phyloP scores from a whole-genome alignment of 2,797 vertebrate species.

The Rhabdomys pumilio region DNA sequence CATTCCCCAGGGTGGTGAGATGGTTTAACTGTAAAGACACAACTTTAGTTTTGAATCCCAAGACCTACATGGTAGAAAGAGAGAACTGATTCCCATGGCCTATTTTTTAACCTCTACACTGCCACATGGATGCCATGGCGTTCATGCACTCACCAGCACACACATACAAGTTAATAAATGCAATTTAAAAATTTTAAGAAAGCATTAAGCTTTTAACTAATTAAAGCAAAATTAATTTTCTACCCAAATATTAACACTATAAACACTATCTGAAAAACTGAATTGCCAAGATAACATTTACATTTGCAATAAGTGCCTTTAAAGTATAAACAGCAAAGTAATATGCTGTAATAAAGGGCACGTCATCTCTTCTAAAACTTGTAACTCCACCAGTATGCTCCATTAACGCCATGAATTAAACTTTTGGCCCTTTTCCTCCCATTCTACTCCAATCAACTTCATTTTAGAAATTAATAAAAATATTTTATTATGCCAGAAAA shows the following conservation, averaged over 20 bases:
- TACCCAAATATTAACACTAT: slow-evolving; percentile 42
- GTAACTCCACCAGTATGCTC: not conserved
- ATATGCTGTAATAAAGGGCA: not conserved
- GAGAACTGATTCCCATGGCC: not conserved
- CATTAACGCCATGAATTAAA: not conserved
- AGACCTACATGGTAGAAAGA: not conserved
- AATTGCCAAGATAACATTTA: slow-evolving; percentile 57
- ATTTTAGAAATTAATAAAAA: slow-evolving; percentile 41
- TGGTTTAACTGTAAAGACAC: not conserved
- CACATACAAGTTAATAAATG: slow-evolving; percentile 21
- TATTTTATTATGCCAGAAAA: slow-evolving; percentile 23
- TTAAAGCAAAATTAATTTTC: slow-evolving; percentile 57
- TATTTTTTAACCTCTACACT: not conserved
- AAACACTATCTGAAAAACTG: slow-evolving; percentile 2
- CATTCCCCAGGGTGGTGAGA: not conserved
- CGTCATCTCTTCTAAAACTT: slow-evolving; percentile 19
- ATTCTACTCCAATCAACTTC: slow-evolving; percentile 40
- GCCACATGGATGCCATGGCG: not conserved
- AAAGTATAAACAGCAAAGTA: slow-evolving; percentile 51
- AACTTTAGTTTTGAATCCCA: not conserved
- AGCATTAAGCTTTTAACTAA: slow-evolving; percentile 10
- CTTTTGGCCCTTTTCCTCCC: slow-evolving; percentile 28
- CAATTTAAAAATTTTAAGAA: slow-evolving; percentile 22
- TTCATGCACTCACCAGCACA: not conserved
- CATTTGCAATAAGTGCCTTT: not conserved